phyloP scores from a whole-genome alignment of 2,888 invertebrate genomes.

The Plagodis pulveraria region DNA sequence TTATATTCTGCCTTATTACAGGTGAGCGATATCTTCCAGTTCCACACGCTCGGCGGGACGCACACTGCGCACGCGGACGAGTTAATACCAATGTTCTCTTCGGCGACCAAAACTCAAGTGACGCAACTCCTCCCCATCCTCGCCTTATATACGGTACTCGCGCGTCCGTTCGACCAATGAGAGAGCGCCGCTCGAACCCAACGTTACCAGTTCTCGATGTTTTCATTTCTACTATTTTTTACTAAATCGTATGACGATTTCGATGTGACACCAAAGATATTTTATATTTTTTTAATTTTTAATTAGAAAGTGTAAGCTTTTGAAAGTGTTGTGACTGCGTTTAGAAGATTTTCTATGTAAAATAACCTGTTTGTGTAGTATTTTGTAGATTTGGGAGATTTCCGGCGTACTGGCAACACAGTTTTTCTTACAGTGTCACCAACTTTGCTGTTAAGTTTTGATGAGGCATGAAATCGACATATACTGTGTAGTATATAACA shows the following conservation, averaged over 20 bases:
- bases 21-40: constrained; percentile 90
- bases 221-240: constrained; percentile 42
- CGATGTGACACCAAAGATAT: constrained; percentile 51
- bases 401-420: too few relatives aligned
- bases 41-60: constrained; percentile 88
- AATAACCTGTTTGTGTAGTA: background rate
- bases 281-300: constrained; percentile 42
- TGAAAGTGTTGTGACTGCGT: constrained; percentile 55
- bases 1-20: constrained; percentile 49
- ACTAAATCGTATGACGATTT: constrained; percentile 59
- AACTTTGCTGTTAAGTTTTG: too few relatives aligned
- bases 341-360: constrained; percentile 31
- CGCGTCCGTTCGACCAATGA: constrained; percentile 48
- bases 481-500: too few relatives aligned
- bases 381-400: too few relatives aligned
- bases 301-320: constrained; percentile 47
- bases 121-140: constrained; percentile 37
- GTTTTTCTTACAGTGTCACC: too few relatives aligned
- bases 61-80: constrained; percentile 77
- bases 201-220: constrained; percentile 35
- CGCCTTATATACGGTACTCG: constrained; percentile 53
- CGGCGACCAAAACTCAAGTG: constrained; percentile 49
- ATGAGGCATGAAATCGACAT: too few relatives aligned
- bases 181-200: constrained; percentile 37
- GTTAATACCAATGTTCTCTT: constrained; percentile 68